These are phyloP conservation scores for Caranx melampygus DNA, from an alignment of 2,113 vertebrate genomes.

Conservation along the genomic window DNA sequence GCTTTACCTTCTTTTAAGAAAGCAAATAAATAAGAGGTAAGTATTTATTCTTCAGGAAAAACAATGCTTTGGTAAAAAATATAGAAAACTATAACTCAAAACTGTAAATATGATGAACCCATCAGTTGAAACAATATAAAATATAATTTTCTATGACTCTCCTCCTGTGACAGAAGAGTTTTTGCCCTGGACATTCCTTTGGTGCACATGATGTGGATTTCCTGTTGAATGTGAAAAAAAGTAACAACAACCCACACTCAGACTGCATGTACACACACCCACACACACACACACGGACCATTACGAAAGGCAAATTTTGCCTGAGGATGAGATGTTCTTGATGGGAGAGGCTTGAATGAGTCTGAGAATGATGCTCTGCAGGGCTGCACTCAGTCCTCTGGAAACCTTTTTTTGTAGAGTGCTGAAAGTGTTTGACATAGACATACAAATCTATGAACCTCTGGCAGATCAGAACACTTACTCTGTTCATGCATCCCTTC, in stretches of 20 bases:
- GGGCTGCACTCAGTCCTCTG: slow-evolving; percentile 10
- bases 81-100: no score
- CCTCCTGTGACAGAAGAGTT: background rate
- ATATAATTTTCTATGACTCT: background rate
- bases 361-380: slow-evolving; percentile 23
- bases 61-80: no score
- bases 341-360: slow-evolving; percentile 44
- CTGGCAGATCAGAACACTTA: background rate
- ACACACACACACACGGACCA: background rate
- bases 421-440: background rate
- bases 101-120: no score
- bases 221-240: background rate
- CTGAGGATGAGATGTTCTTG: slow-evolving; percentile 16
- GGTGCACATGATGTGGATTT: background rate
- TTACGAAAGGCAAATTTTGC: slow-evolving; percentile 33
- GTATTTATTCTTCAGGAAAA: no score
- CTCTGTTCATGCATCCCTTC: background rate
- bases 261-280: background rate
- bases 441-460: background rate
- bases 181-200: background rate
- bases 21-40: no score
- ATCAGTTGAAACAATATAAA: background rate
- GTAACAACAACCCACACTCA: background rate
- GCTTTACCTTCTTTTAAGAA: no score
- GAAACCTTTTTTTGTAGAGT: slow-evolving; percentile 16